phyloP scores from a whole-genome alignment of 2,797 vertebrate genomes.

The Naso thynnoides region DNA sequence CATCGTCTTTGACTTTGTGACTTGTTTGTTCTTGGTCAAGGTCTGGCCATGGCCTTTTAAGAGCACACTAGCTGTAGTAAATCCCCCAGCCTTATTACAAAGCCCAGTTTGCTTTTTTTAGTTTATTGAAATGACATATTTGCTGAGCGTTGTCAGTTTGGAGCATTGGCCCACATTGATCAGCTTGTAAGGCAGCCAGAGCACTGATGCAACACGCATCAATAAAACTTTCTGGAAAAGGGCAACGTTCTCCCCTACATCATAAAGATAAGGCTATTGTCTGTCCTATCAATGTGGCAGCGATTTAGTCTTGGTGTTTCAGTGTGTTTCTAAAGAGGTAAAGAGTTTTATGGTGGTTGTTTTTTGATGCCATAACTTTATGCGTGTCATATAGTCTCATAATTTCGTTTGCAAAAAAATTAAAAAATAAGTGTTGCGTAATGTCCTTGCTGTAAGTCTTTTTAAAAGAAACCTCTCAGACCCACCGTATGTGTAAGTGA shows the following conservation, averaged over 20 bases:
- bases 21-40: constrained; percentile 21
- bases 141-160: background rate
- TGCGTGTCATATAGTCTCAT: background rate
- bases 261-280: constrained; percentile 41
- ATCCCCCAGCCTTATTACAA: no score
- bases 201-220: background rate
- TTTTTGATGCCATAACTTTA: background rate
- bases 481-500: background rate
- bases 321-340: background rate
- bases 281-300: background rate
- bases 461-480: no score
- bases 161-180: background rate
- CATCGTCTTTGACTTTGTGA: background rate
- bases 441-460: background rate
- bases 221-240: constrained; percentile 30
- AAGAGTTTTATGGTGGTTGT: background rate
- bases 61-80: no score
- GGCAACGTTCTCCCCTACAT: background rate
- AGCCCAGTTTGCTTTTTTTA: background rate
- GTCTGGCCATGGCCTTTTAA: background rate
- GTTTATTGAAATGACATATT: constrained; percentile 6
- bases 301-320: background rate
- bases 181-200: constrained; percentile 29
- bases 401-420: background rate
- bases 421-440: no score